Conservation (phyloP, 2,113 vertebrate species). For the Myodes glareolus region DNA sequence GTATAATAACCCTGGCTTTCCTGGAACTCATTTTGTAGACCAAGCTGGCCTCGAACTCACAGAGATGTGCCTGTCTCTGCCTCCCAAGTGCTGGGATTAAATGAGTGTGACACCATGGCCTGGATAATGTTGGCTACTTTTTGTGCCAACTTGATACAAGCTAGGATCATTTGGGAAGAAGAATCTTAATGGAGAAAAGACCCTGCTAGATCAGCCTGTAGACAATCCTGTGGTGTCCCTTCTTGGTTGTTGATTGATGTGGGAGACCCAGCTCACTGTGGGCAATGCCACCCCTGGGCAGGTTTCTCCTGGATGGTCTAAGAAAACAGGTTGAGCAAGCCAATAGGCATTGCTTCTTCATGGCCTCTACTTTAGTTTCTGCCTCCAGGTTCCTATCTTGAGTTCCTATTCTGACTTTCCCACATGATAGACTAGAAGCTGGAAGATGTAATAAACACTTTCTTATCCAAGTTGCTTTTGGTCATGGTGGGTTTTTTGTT, state of each 20-base stretch:
- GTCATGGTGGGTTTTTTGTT: neutral
- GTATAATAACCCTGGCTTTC: too few relatives aligned
- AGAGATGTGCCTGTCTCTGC: too few relatives aligned
- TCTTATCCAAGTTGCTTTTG: neutral
- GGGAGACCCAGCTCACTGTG: neutral
- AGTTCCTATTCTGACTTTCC: neutral
- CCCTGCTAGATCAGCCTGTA: neutral
- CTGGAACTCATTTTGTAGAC: too few relatives aligned
- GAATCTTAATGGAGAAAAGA: neutral
- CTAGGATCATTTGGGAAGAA: neutral
- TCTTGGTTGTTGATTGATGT: neutral
- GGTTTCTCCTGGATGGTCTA: neutral
- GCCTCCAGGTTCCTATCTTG: neutral
- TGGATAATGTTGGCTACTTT: neutral
- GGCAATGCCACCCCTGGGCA: neutral
- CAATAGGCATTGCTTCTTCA: neutral
- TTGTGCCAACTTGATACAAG: neutral
- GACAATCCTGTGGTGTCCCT: neutral
- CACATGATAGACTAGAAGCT: neutral
- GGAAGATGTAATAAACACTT: neutral
- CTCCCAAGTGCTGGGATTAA: too few relatives aligned
- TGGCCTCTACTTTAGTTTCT: neutral
- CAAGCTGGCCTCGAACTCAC: too few relatives aligned
- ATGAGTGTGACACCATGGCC: too few relatives aligned
- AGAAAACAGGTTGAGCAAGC: neutral